Conservation (phyloP, 2,888 invertebrate genomes). For the Drosophila conformis region DNA sequence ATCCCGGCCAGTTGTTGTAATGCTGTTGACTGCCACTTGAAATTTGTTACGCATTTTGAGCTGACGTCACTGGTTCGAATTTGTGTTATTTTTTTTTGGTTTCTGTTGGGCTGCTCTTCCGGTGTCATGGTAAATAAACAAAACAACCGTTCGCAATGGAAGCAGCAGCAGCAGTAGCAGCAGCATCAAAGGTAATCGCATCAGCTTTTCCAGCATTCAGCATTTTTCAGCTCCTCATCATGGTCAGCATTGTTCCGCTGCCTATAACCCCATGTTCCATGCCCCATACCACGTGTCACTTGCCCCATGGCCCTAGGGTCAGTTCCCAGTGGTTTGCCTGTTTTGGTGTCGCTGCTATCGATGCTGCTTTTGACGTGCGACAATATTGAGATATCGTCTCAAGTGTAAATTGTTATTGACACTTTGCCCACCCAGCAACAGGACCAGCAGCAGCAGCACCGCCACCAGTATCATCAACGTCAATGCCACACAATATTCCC, state of each 20-base stretch:
- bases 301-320: not conserved
- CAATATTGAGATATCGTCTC: slow-evolving; percentile 81
- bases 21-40: slow-evolving; percentile 26
- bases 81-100: not conserved
- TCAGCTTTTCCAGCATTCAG: slow-evolving; percentile 28
- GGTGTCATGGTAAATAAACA: slow-evolving; percentile 58
- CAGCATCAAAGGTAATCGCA: slow-evolving; percentile 40
- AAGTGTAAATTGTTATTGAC: slow-evolving; percentile 80
- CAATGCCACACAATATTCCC: slow-evolving; percentile 43
- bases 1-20: not conserved
- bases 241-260: slow-evolving; percentile 41
- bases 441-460: not conserved
- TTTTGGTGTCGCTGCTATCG: slow-evolving; percentile 29
- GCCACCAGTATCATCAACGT: slow-evolving; percentile 64
- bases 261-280: slow-evolving; percentile 3
- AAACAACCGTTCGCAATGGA: slow-evolving; percentile 28
- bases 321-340: slow-evolving; percentile 20
- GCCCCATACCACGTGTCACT: not conserved
- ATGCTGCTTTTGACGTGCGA: slow-evolving; percentile 67
- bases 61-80: slow-evolving; percentile 19
- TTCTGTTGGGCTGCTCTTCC: slow-evolving; percentile 12
- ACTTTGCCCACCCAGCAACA: slow-evolving; percentile 59
- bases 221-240: slow-evolving; percentile 38
- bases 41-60: slow-evolving; percentile 31
- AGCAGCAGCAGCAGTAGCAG: slow-evolving; percentile 43